These are phyloP conservation scores for Lophotis ruficrista DNA, from an alignment of 2,113 vertebrate species.

Conservation along the genomic window DNA sequence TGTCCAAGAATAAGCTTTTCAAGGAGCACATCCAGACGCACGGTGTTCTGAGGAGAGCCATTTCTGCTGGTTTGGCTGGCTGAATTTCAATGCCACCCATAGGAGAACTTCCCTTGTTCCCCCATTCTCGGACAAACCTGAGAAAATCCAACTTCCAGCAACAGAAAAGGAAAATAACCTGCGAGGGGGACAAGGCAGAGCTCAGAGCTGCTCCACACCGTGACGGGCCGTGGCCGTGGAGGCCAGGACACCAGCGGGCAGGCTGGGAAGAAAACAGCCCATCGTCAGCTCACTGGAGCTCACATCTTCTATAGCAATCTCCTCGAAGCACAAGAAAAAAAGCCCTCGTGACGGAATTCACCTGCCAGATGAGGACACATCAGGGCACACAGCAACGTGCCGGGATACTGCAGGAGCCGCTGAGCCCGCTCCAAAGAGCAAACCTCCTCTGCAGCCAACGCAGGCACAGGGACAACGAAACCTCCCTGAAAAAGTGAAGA, in stretches of 20 bases:
- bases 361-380: neutral
- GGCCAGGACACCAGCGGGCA: neutral
- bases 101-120: neutral
- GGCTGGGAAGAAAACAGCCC: neutral
- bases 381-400: neutral
- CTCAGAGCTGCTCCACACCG: neutral
- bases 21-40: neutral
- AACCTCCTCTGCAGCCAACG: neutral
- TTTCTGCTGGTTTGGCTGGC: neutral
- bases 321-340: neutral
- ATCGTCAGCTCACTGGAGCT: fast-evolving
- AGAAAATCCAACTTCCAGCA: neutral
- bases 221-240: neutral
- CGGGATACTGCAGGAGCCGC: neutral
- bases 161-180: neutral
- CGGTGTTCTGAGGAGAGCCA: neutral
- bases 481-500: neutral
- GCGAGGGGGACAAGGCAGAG: neutral
- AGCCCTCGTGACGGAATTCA: neutral
- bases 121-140: neutral
- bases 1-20: neutral
- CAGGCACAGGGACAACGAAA: neutral
- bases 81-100: neutral
- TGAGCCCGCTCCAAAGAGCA: neutral
- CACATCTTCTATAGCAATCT: neutral